Evolutionary conservation across 2,888 invertebrate species (phyloP), one percentile per base, ranked within the genome.

Genomic region (Pseudoips prasinana): DNA sequence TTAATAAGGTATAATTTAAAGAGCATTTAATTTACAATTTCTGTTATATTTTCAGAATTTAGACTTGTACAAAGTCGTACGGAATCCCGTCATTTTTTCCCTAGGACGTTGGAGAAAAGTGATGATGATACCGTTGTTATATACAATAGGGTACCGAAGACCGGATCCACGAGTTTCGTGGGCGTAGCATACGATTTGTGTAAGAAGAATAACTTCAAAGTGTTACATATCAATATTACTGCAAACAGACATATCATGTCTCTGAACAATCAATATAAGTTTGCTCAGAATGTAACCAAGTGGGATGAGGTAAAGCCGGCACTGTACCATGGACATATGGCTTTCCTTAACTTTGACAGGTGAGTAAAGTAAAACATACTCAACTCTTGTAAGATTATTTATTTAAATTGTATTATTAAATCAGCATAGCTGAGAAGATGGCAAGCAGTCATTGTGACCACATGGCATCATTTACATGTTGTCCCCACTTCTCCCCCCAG

Each of bases 271-370:
- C 99, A 99, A 74, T 90, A 92, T 46, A 90, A 94, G 64, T 97
- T 99, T 85, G 95, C 95, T 51, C 92, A 94, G 57, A 99, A 99
- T 80, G 92, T 99, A 28, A 95, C 96, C 1, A 90, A 91, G 41
- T 99, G 99, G 99, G 88, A 92, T 54, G 92, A 92, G 31, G 94
- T 96, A 82, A 96, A 97, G 75, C 99, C 99, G 24, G 98, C 97
- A 0, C 90, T 99, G 33, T 99, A 98, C 82, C 99, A 99, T 82
- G 99, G 99, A 0, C 99, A 99, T 78, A 93, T 99, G 91, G 98
- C 98, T 3, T 99, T 94, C 86, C 88, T 99, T 46, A 97, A 99
- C 83, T 99, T 99, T 90, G 91, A 94, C 49, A 95, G 95, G 97
- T 97, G 86, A 80, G 89, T 82, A 23, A 33, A n/a, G n/a, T n/a